Evolutionary conservation across 2,113 vertebrate genomes (phyloP).

Genomic region (Zootoca vivipara): DNA sequence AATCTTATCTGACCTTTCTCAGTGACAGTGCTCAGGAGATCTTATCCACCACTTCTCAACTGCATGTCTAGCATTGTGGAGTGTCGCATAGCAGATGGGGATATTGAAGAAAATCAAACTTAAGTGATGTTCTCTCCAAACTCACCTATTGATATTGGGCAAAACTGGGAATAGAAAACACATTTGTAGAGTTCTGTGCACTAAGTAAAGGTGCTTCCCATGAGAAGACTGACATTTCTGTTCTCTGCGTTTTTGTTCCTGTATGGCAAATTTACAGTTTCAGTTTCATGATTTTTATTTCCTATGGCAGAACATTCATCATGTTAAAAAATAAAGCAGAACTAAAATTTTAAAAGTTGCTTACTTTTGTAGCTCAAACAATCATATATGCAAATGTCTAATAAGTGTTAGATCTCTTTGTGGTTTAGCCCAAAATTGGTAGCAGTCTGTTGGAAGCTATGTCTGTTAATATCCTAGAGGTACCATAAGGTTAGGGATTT

Average conservation of each 20-base stretch:
- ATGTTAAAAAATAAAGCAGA: neutral
- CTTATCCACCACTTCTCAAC: neutral
- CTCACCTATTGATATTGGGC: neutral
- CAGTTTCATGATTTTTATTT: neutral
- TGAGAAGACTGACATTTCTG: neutral
- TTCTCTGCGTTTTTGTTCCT: neutral
- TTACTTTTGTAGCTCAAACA: neutral
- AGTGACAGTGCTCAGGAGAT: conserved; percentile 6
- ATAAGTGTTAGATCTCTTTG: neutral
- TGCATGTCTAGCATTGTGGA: neutral
- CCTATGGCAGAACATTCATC: neutral
- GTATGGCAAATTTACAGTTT: neutral
- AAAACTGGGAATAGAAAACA: neutral
- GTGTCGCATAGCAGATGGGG: neutral
- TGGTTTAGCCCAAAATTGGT: neutral
- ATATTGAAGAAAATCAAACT: neutral
- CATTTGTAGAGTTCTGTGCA: neutral
- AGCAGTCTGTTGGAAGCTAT: neutral
- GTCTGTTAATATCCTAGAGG: conserved; percentile 1
- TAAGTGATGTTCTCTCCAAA: neutral
- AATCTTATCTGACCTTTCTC: conserved; percentile 28
- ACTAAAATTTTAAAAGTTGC: neutral
- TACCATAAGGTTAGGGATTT: neutral
- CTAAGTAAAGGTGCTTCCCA: neutral
- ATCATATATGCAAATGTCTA: neutral